These are phyloP conservation scores for Amblyornis subalaris DNA, from an alignment of 2,113 vertebrate species.

Conservation along the genomic window DNA sequence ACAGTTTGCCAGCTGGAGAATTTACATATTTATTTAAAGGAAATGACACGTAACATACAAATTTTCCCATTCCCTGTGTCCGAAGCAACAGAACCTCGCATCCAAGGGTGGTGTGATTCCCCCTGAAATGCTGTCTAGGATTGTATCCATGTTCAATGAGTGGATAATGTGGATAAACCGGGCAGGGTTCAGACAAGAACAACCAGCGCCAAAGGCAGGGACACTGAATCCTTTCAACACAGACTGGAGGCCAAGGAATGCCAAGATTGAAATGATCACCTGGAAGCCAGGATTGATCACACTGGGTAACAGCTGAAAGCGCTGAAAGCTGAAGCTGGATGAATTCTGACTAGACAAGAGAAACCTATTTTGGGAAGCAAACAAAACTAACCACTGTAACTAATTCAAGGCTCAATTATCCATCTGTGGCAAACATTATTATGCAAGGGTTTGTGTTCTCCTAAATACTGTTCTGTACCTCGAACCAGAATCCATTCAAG, in stretches of 20 bases:
- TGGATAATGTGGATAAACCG: neutral
- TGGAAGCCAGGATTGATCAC: neutral
- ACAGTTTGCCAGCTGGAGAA: neutral
- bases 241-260: neutral
- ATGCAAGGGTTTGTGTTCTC: neutral
- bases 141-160: accelerated
- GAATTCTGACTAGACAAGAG: neutral
- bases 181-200: neutral
- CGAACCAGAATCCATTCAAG: neutral
- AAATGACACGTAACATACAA: accelerated
- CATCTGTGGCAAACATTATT: neutral
- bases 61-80: neutral
- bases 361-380: neutral
- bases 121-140: accelerated
- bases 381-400: constrained; percentile 1
- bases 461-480: neutral
- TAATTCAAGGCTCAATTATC: neutral
- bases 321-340: neutral
- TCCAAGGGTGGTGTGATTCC: neutral
- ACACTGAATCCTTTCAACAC: neutral
- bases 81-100: accelerated
- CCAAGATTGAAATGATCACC: neutral
- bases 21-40: neutral
- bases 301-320: neutral
- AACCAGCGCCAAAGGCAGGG: neutral